phyloP scores from a whole-genome alignment of 2,888 invertebrate genomes.

The Napeogenes sylphis region DNA sequence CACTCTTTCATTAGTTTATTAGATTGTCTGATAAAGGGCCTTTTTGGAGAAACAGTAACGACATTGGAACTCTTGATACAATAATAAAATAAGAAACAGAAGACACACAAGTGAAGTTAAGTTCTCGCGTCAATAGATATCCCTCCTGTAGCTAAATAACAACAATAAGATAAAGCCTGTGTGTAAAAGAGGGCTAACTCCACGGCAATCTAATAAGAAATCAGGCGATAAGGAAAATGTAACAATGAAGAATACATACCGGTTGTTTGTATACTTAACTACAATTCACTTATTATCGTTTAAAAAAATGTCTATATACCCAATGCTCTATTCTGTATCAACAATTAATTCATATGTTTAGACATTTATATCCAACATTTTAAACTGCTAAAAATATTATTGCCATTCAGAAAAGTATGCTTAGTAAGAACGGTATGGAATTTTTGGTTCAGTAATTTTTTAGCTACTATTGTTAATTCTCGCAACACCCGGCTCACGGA shows the following conservation, averaged over 20 bases:
- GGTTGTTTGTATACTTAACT: constrained; percentile 8
- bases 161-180: constrained; percentile 54
- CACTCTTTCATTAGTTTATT: constrained; percentile 23
- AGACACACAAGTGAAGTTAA: constrained; percentile 61
- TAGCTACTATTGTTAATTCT: no score
- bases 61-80: constrained; percentile 24
- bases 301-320: neutral
- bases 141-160: constrained; percentile 66
- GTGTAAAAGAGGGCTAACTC: constrained; percentile 43
- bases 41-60: constrained; percentile 11
- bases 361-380: no score
- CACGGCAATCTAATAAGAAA: constrained; percentile 67
- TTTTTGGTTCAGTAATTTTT: no score
- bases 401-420: no score
- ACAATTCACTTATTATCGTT: neutral
- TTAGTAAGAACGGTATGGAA: no score
- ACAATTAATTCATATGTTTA: no score
- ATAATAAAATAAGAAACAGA: constrained; percentile 49
- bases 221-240: constrained; percentile 67
- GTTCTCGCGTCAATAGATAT: constrained; percentile 58
- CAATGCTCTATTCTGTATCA: neutral
- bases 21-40: constrained; percentile 15
- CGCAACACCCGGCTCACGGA: no score
- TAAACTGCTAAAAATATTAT: no score
- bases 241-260: constrained; percentile 65